These are phyloP conservation scores for Caenorhabditis sp. DNA, from an alignment of 2,888 invertebrate species.

Conservation along the genomic window DNA sequence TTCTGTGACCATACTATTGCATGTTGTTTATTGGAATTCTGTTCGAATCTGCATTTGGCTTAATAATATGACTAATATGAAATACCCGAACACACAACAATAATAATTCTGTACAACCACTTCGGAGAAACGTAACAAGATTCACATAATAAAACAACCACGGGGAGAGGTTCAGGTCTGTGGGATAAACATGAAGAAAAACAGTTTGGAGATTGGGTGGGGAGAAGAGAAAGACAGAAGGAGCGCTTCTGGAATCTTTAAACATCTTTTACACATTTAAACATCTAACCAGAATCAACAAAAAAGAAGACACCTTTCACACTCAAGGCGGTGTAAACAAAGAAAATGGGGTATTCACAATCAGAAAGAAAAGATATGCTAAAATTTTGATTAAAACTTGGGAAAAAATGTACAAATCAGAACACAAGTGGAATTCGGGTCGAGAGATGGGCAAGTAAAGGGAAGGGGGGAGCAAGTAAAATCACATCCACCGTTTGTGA, in stretches of 20 bases:
- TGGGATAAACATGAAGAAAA: constrained; percentile 23
- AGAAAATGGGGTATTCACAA: constrained; percentile 13
- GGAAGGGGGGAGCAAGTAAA: background rate
- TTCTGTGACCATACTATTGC: too few species aligned
- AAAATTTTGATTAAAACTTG: background rate
- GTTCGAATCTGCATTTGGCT: too few species aligned
- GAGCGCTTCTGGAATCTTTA: background rate
- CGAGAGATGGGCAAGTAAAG: constrained; percentile 4
- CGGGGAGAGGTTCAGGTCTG: constrained; percentile 2
- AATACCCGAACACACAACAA: too few species aligned
- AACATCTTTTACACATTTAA: too few species aligned
- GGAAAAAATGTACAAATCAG: background rate
- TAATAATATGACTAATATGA: too few species aligned
- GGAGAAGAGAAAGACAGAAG: background rate
- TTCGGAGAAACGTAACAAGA: too few species aligned
- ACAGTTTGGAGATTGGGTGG: background rate
- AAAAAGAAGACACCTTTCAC: background rate
- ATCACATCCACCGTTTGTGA: too few species aligned
- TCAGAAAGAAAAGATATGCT: constrained; percentile 17
- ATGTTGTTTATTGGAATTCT: too few species aligned
- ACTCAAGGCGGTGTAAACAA: background rate
- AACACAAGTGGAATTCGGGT: too few species aligned
- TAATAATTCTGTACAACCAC: too few species aligned
- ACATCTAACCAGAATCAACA: constrained; percentile 36
- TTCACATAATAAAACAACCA: background rate